phyloP scores from a whole-genome alignment of 1,140 invertebrate species.

The Diploscapter pachys region DNA sequence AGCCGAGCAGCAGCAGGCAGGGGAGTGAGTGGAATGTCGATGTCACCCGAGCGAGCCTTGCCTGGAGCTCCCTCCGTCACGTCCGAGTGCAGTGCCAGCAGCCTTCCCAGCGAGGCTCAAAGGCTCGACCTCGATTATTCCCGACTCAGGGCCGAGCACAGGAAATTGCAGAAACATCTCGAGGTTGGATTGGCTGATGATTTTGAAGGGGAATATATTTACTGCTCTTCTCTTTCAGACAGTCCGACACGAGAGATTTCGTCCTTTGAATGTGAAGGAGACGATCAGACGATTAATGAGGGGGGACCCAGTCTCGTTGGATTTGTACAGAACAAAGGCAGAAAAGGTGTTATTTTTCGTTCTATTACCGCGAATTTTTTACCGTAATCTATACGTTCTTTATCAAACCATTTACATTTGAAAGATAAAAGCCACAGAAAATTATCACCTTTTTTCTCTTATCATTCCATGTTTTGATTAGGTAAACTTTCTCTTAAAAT shows the following conservation, averaged over 20 bases:
- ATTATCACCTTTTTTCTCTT: no score
- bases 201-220: not conserved
- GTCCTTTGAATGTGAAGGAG: conserved; percentile 11
- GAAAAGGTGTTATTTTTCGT: conserved; percentile 3
- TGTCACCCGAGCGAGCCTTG: not conserved
- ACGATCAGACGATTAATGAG: conserved; percentile 18
- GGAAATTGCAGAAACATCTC: conserved; percentile 29
- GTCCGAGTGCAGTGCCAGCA: conserved; percentile 27
- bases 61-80: conserved; percentile 17
- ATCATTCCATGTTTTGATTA: no score
- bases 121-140: conserved; percentile 32
- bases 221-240: conserved; percentile 4
- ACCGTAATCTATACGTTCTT: no score
- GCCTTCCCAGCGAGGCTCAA: conserved; percentile 30
- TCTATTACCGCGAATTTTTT: no score
- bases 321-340: conserved; percentile 19
- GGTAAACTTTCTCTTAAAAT: no score
- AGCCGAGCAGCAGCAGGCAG: not conserved
- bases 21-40: not conserved
- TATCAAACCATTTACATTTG: no score
- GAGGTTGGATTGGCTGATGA: conserved; percentile 1
- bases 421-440: no score
- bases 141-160: conserved; percentile 29
- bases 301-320: conserved; percentile 27
- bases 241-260: conserved; percentile 28